Evolutionary conservation across 2,797 vertebrate species (phyloP).

Genomic region (Lophotriccus pileatus): DNA sequence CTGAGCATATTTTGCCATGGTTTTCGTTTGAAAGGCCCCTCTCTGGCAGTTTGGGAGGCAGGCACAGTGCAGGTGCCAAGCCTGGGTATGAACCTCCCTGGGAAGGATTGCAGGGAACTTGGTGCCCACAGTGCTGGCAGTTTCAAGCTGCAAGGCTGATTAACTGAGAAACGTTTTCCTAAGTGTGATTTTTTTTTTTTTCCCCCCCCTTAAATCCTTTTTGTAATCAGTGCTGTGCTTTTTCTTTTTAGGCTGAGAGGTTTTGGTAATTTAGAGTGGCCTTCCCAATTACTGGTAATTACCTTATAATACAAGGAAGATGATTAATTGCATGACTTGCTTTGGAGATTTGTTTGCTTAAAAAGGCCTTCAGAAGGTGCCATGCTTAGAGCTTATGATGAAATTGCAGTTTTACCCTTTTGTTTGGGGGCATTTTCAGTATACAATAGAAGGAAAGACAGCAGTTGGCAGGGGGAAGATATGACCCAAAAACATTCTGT

Average conservation of each 20-base stretch:
- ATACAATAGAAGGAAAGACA: background rate
- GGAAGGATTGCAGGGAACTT: background rate
- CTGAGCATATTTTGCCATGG: background rate
- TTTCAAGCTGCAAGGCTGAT: background rate
- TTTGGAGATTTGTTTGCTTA: background rate
- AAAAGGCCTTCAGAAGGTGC: background rate
- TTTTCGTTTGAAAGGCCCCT: background rate
- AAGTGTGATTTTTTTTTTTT: background rate
- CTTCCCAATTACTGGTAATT: background rate
- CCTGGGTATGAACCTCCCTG: background rate
- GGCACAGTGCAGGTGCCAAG: background rate
- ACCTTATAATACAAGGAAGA: background rate
- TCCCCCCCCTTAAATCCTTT: background rate
- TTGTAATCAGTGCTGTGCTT: background rate
- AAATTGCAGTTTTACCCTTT: background rate
- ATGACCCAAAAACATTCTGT: background rate
- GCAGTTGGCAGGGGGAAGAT: accelerated
- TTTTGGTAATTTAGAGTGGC: background rate
- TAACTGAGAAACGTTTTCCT: background rate
- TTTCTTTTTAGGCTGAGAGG: background rate
- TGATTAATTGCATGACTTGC: background rate
- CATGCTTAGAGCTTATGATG: background rate
- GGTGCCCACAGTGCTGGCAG: background rate
- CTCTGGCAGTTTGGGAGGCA: background rate
- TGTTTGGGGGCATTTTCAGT: background rate